Conservation (phyloP, 2,113 vertebrate species). For the Delphinus delphis region DNA sequence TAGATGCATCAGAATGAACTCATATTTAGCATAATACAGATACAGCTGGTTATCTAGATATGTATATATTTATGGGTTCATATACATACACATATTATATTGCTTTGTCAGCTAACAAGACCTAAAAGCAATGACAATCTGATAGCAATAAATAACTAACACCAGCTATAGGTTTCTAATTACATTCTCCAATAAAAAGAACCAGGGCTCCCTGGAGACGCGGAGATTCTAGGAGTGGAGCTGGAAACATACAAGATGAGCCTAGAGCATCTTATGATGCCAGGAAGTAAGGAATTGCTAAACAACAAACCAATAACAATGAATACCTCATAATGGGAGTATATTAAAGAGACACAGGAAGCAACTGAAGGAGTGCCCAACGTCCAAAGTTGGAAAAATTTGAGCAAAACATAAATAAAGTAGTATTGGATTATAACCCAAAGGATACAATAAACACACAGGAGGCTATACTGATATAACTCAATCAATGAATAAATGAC, state of each 20-base stretch:
- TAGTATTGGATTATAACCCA: background rate
- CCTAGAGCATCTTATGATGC: background rate
- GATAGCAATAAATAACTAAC: background rate
- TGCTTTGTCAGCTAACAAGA: background rate
- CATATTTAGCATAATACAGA: background rate
- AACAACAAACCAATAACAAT: background rate
- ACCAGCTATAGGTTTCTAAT: background rate
- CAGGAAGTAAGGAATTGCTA: background rate
- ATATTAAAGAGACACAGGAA: no score
- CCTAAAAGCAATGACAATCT: background rate
- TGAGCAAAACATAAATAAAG: background rate
- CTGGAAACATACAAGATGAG: background rate
- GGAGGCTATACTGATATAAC: background rate
- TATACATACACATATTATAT: background rate
- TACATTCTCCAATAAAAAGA: background rate
- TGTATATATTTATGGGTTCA: background rate
- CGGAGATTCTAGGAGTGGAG: background rate
- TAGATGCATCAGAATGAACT: background rate
- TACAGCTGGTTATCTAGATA: background rate
- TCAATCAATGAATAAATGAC: background rate
- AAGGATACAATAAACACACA: background rate
- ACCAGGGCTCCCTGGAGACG: background rate
- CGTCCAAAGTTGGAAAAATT: background rate
- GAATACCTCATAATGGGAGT: background rate
- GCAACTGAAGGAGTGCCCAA: background rate